Evolutionary conservation across 2,113 vertebrate species (phyloP).

Genomic region (Suricata suricatta): DNA sequence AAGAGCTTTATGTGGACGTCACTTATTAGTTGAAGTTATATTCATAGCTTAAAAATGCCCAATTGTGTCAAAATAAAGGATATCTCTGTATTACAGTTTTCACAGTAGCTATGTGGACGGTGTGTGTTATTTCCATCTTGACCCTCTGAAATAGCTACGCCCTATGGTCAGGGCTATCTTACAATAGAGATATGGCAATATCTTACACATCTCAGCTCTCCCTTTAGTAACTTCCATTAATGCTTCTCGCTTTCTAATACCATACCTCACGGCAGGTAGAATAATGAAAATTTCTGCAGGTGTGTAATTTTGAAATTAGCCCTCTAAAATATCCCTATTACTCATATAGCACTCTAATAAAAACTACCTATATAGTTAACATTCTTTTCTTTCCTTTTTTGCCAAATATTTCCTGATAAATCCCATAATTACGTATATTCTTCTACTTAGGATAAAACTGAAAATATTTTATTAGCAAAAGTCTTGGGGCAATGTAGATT

Average conservation of each 20-base stretch:
- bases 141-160: conserved; percentile 72
- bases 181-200: conserved; percentile 80
- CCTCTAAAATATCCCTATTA: conserved; percentile 84
- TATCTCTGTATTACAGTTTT: conserved; percentile 75
- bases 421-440: conserved; percentile 63
- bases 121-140: conserved; percentile 80
- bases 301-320: conserved; percentile 86
- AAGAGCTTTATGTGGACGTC: conserved; percentile 78
- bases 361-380: conserved; percentile 86
- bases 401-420: conserved; percentile 82
- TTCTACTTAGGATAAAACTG: conserved; percentile 58
- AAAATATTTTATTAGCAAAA: conserved; percentile 58
- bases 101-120: conserved; percentile 72
- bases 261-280: conserved; percentile 82
- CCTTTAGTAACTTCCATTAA: conserved; percentile 81
- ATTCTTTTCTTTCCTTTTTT: conserved; percentile 80
- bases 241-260: conserved; percentile 80
- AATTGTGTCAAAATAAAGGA: conserved; percentile 79
- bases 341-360: conserved; percentile 85
- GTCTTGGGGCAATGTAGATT: not conserved
- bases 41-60: conserved; percentile 70
- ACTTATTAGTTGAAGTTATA: conserved; percentile 72
- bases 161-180: conserved; percentile 73
- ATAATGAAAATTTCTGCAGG: conserved; percentile 81
- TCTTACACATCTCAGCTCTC: conserved; percentile 79